Percentiles rank a stretch among this genome's conserved stretches.
phyloP scores from a whole-genome alignment of 2,888 invertebrate genomes.

The Thecophora atra region DNA sequence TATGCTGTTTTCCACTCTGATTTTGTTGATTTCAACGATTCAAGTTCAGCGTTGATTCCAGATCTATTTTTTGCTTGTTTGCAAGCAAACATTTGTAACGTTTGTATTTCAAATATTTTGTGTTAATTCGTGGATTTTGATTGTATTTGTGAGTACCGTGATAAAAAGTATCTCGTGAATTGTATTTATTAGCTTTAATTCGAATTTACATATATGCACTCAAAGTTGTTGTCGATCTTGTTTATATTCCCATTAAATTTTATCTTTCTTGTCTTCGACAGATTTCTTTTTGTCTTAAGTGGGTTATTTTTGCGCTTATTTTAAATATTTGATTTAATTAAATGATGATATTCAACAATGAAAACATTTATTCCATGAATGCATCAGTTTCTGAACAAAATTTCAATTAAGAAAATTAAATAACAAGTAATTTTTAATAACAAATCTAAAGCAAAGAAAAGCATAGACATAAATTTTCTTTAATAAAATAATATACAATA shows the following conservation, averaged over 20 bases:
- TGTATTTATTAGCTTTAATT: constrained; percentile 50
- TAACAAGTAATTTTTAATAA: too few relatives aligned
- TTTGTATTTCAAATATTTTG: constrained; percentile 45
- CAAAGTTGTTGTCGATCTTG: constrained; percentile 35
- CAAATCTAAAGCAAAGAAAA: too few relatives aligned
- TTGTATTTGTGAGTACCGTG: constrained; percentile 37
- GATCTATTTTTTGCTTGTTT: constrained; percentile 49
- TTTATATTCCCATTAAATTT: neutral
- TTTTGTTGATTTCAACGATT: constrained; percentile 55
- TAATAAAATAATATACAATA: too few relatives aligned
- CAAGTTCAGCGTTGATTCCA: constrained; percentile 62
- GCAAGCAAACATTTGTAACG: constrained; percentile 47
- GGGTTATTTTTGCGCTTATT: constrained; percentile 29
- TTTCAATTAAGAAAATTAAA: too few relatives aligned
- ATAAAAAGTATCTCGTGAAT: constrained; percentile 61
- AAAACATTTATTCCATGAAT: too few relatives aligned
- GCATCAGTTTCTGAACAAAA: too few relatives aligned
- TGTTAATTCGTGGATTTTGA: too few relatives aligned
- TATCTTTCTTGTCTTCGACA: constrained; percentile 41
- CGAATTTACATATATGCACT: constrained; percentile 19
- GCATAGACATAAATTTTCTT: too few relatives aligned
- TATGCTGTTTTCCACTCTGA: constrained; percentile 38
- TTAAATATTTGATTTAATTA: constrained; percentile 15
- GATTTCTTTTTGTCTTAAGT: constrained; percentile 36
- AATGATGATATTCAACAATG: too few relatives aligned